phyloP scores from a whole-genome alignment of 2,113 vertebrate species.

The Cyprinodon tularosa region DNA sequence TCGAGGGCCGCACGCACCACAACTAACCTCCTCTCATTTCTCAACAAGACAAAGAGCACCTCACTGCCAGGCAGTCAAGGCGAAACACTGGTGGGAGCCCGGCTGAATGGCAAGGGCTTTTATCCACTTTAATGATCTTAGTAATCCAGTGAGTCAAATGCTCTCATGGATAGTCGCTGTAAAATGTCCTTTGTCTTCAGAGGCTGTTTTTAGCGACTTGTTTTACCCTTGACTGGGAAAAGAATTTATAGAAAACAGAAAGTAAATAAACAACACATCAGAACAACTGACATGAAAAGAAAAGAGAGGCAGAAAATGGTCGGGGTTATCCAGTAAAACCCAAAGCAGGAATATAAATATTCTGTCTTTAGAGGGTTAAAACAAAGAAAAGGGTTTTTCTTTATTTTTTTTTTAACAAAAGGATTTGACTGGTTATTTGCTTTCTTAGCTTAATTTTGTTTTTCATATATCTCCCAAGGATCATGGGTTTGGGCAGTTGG shows the following conservation, averaged over 20 bases:
- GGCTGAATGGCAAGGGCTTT: constrained; percentile 69
- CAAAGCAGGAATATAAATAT: constrained; percentile 58
- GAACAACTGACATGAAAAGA: constrained; percentile 11
- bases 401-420: background rate
- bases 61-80: constrained; percentile 74
- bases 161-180: constrained; percentile 20
- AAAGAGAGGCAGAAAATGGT: constrained; percentile 17
- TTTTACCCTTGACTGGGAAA: constrained; percentile 49
- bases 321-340: constrained; percentile 47
- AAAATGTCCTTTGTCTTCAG: constrained; percentile 57
- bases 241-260: constrained; percentile 16
- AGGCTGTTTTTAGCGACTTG: constrained; percentile 38
- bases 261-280: constrained; percentile 19
- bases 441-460: constrained; percentile 64
- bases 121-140: constrained; percentile 72
- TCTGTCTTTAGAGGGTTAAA: constrained; percentile 27
- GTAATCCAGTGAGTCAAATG: constrained; percentile 71
- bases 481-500: constrained; percentile 56
- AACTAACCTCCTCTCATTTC: constrained; percentile 67
- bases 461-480: constrained; percentile 52
- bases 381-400: constrained; percentile 33
- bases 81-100: constrained; percentile 62
- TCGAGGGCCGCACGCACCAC: constrained; percentile 43
- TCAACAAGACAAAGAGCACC: constrained; percentile 74
- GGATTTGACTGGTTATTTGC: constrained; percentile 49